phyloP scores from a whole-genome alignment of 2,888 invertebrate species.

The Ophion obscuratus region DNA sequence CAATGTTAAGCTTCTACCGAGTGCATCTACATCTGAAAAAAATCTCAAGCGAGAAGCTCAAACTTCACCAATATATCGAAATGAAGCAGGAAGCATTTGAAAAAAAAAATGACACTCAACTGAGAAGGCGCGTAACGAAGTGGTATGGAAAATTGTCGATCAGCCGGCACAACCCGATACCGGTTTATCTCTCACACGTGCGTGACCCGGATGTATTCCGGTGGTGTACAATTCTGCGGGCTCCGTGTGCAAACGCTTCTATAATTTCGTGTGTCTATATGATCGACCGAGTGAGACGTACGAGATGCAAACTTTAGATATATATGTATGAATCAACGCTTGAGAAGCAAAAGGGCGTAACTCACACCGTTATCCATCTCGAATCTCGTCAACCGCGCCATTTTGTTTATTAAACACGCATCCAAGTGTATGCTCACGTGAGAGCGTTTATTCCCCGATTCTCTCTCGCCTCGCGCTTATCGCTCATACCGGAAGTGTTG shows the following conservation, averaged over 20 bases:
- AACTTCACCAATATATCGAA: background rate
- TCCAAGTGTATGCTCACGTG: constrained; percentile 4
- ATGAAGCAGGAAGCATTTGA: background rate
- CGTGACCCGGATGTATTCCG: constrained; percentile 29
- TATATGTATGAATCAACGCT: background rate
- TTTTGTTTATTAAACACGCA: background rate
- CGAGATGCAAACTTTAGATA: constrained; percentile 13
- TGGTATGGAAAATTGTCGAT: background rate
- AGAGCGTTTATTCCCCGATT: constrained; percentile 22
- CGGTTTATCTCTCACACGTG: background rate
- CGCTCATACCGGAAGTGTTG: constrained; percentile 32
- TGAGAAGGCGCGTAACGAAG: background rate
- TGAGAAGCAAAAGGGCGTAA: constrained; percentile 5
- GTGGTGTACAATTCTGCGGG: constrained; percentile 39
- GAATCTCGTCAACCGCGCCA: background rate
- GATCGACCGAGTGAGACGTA: constrained; percentile 51
- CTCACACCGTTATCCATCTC: background rate
- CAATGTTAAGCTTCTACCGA: too few species aligned
- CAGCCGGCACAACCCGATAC: constrained; percentile 28
- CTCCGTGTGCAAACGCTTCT: constrained; percentile 53
- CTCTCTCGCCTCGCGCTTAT: constrained; percentile 24
- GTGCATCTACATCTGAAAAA: too few species aligned
- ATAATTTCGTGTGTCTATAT: constrained; percentile 60
- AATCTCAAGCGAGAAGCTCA: background rate
- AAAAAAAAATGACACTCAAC: background rate